Evolutionary conservation across 2,888 invertebrate genomes (phyloP).

Genomic region (Parthenolecanium corni): DNA sequence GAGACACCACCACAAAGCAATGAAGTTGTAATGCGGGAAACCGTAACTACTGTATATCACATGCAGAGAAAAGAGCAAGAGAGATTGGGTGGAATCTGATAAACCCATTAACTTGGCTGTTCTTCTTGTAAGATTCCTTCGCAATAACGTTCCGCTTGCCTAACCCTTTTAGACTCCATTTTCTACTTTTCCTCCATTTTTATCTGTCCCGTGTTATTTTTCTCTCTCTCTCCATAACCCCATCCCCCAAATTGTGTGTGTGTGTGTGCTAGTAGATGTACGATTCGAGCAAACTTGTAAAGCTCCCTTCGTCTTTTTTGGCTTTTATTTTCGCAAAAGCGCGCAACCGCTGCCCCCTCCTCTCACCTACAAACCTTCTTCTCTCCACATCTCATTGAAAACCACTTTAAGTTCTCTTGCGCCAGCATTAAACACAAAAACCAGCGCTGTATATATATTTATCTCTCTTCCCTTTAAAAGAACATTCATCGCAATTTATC

Average conservation of each 20-base stretch:
- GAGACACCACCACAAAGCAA: slow-evolving; percentile 13
- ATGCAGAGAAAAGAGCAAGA: not conserved
- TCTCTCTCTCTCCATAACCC: slow-evolving; percentile 13
- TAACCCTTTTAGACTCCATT: slow-evolving; percentile 28
- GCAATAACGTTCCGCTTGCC: slow-evolving; percentile 26
- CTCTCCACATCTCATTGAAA: not conserved
- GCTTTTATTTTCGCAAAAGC: not conserved
- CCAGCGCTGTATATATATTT: not conserved
- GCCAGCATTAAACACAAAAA: no score
- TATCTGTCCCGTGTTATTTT: slow-evolving; percentile 26
- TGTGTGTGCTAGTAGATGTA: not conserved
- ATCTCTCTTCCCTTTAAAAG: slow-evolving; percentile 4
- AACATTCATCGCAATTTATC: slow-evolving; percentile 12
- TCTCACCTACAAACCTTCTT: not conserved
- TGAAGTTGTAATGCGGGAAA: slow-evolving; percentile 20
- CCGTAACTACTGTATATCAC: slow-evolving; percentile 16
- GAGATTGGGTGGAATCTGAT: slow-evolving; percentile 29
- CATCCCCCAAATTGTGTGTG: not conserved
- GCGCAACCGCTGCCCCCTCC: no score
- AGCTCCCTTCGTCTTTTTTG: not conserved
- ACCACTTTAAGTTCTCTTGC: slow-evolving; percentile 5
- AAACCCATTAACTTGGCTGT: slow-evolving; percentile 32
- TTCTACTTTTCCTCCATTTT: slow-evolving; percentile 27
- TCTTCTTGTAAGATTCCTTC: slow-evolving; percentile 30
- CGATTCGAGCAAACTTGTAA: not conserved